Evolutionary conservation across 23 tunicate genomes (phyloP).

Genomic region (Trididemnum nubilum): DNA sequence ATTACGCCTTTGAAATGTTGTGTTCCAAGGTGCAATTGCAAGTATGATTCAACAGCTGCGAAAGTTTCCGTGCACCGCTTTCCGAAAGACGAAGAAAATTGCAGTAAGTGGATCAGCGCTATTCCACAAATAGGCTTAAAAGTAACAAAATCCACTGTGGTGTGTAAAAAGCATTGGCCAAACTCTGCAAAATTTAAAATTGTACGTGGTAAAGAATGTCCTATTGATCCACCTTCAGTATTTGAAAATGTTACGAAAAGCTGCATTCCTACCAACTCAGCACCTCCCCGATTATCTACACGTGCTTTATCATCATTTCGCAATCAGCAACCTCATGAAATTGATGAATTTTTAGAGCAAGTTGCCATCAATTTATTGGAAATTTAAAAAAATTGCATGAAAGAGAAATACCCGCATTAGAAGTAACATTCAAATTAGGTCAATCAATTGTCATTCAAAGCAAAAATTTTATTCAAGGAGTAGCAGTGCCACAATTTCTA

Average conservation of each 20-base stretch:
- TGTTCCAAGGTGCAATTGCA: background rate
- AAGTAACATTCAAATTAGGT: background rate
- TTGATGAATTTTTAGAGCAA: background rate
- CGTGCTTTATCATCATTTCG: background rate
- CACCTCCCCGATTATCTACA: background rate
- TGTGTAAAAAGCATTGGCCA: background rate
- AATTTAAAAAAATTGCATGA: background rate
- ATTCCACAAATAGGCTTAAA: background rate
- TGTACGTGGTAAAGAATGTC: background rate
- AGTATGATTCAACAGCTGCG: background rate
- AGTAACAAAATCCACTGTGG: background rate
- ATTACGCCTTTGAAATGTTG: constrained; percentile 4
- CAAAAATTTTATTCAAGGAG: background rate
- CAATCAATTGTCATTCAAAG: background rate
- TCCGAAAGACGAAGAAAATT: background rate
- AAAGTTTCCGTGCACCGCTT: background rate
- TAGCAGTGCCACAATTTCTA: background rate
- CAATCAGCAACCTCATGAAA: background rate
- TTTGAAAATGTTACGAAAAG: background rate
- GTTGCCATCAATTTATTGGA: background rate
- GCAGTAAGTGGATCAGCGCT: background rate
- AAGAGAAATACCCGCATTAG: no score
- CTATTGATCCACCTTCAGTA: constrained; percentile 2
- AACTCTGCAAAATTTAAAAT: background rate
- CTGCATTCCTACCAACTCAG: background rate